A percentile compares a stretch with the other conserved stretches of the same genome.
Conservation (phyloP, 2,113 vertebrate genomes). For the Atrichornis clamosus region DNA sequence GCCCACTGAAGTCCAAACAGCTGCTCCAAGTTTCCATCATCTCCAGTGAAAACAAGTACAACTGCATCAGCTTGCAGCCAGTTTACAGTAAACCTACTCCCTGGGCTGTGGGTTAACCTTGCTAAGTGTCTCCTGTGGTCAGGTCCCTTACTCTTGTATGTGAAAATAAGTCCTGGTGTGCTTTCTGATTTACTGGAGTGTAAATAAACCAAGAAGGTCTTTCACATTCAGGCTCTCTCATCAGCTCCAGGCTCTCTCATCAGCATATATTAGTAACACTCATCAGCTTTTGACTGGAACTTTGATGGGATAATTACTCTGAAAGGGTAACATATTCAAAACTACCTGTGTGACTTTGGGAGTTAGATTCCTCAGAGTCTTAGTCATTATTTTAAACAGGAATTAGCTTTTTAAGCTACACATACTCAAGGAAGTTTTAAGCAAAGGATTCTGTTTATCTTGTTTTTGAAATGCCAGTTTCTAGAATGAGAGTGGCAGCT, state of each 20-base stretch:
- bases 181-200: conserved; percentile 13
- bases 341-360: conserved; percentile 47
- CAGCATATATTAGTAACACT: conserved; percentile 47
- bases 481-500: background rate
- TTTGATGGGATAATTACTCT: conserved; percentile 55
- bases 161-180: background rate
- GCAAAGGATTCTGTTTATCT: background rate
- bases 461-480: conserved; percentile 2
- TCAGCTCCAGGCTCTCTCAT: background rate
- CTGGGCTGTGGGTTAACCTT: background rate
- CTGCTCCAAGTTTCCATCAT: background rate
- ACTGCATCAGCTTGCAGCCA: background rate
- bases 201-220: conserved; percentile 24
- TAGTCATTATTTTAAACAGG: conserved; percentile 44
- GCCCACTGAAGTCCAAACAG: background rate
- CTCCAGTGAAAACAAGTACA: background rate
- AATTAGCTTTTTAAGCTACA: background rate
- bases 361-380: conserved; percentile 47
- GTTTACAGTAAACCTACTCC: background rate
- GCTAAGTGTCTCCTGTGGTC: background rate
- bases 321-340: conserved; percentile 52
- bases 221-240: background rate
- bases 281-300: conserved; percentile 41
- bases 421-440: background rate
- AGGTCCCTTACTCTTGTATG: background rate